Base-by-base conservation (phyloP, 2,888 invertebrate species). In the Malachius bipustulatus region DNA sequence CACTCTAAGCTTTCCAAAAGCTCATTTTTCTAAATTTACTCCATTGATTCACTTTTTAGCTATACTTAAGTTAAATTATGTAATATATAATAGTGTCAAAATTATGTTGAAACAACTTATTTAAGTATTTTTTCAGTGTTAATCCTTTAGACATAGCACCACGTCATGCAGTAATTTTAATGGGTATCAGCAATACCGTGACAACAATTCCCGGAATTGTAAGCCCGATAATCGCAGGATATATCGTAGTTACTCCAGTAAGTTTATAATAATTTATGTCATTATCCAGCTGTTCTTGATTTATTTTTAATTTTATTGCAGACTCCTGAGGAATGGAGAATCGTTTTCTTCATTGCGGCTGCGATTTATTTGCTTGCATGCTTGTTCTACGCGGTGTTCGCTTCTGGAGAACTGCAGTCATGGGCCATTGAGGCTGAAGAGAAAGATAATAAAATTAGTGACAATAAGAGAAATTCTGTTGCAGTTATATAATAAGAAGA, bases 91-190 rank as follows among this genome's bases (percentile, higher is more conserved):
- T n/a, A n/a, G n/a, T n/a, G n/a, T n/a, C n/a, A n/a, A n/a, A n/a
- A n/a, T n/a, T n/a, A n/a, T n/a, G n/a, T n/a, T n/a, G n/a, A n/a
- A n/a, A n/a, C n/a, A n/a, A n/a, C n/a, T n/a, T n/a, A n/a, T n/a
- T n/a, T n/a, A n/a, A n/a, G n/a, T n/a, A 28, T 40, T 39, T 40
- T 53, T 62, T 36, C 61, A 82, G 82, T 44, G 81, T 82, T 0
- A 82, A 82, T 54, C 88, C 89, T 57, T 63, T 93, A 57, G 93
- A 93, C 58, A 77, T 93, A 34, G 91, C 91, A 0, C 90, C 91
- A 0, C 84, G 84, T 41, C 88, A 85, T 65, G 90, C 91, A 6
- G 83, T 90, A 56, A 77, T 93, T 1, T 63, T 93, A 35, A 89
- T 93, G 89, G 93, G 91, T 0, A 66, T 91, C 6, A 83, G 88